phyloP scores from a whole-genome alignment of 2,113 vertebrate species.

The Murina feae region DNA sequence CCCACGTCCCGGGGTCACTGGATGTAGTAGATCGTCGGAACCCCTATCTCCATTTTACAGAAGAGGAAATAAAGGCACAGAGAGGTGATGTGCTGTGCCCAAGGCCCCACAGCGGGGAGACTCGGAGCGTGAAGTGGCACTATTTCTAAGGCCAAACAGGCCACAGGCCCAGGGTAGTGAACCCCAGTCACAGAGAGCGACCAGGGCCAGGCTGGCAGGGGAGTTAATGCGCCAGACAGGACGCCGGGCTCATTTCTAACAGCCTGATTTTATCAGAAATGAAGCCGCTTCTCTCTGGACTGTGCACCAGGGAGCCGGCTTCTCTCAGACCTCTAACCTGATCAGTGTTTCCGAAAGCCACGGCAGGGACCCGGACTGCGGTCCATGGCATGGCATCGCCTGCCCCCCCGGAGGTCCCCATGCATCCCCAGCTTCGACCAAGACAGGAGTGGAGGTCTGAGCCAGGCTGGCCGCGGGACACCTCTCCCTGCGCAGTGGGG shows the following conservation, averaged over 20 bases:
- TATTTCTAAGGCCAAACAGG: not conserved
- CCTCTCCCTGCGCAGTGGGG: not conserved
- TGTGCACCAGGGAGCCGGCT: not conserved
- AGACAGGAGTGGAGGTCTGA: not conserved
- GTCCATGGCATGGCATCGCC: not conserved
- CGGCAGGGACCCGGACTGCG: rapidly evolving
- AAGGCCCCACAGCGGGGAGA: not conserved
- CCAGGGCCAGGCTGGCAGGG: not conserved
- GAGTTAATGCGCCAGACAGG: not conserved
- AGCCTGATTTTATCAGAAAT: not conserved
- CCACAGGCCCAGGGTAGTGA: not conserved
- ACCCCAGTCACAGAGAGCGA: not conserved
- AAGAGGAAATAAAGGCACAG: not conserved
- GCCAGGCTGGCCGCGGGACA: too few relatives aligned
- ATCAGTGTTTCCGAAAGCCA: not conserved
- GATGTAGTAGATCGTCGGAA: not conserved
- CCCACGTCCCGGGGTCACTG: not conserved
- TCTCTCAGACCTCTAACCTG: not conserved
- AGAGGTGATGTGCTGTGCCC: rapidly evolving
- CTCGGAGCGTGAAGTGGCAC: not conserved
- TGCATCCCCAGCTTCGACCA: not conserved
- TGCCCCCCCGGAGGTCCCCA: not conserved
- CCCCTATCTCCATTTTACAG: not conserved
- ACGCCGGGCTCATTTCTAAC: not conserved
- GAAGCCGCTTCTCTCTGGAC: not conserved